A percentile compares a stretch with the other conserved stretches of the same genome.
Evolutionary conservation across 1,140 invertebrate genomes (phyloP).

Genomic region (Drosophila bocqueti): DNA sequence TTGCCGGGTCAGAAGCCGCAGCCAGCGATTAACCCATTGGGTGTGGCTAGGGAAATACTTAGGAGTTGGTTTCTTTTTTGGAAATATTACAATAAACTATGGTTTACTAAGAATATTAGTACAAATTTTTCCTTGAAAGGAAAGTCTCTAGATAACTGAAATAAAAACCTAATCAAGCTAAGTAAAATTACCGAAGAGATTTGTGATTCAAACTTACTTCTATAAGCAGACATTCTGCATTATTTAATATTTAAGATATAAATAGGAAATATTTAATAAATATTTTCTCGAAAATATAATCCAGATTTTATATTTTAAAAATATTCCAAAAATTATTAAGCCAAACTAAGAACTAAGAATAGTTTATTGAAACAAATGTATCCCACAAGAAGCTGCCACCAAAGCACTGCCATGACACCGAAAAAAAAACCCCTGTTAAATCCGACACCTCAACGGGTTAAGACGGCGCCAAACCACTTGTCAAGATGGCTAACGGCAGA

Average conservation of each 20-base stretch:
- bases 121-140: rapidly evolving
- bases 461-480: slow-evolving; percentile 76
- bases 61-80: neutral
- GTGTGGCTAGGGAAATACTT: neutral
- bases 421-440: slow-evolving; percentile 13
- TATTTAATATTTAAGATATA: no score
- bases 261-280: no score
- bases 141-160: neutral
- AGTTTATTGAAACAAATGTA: neutral
- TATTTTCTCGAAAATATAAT: neutral
- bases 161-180: neutral
- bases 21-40: slow-evolving; percentile 30
- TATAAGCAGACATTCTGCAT: no score
- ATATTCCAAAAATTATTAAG: neutral
- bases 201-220: no score
- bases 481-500: slow-evolving; percentile 78
- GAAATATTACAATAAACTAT: neutral
- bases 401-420: slow-evolving; percentile 15
- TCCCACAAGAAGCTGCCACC: neutral
- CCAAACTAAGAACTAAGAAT: neutral
- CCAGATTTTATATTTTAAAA: neutral
- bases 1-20: slow-evolving; percentile 11
- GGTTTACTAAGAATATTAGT: neutral
- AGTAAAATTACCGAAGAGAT: no score
- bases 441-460: slow-evolving; percentile 43